These are phyloP conservation scores for Acronicta leporina DNA, from an alignment of 2,888 invertebrate genomes.

Conservation along the genomic window DNA sequence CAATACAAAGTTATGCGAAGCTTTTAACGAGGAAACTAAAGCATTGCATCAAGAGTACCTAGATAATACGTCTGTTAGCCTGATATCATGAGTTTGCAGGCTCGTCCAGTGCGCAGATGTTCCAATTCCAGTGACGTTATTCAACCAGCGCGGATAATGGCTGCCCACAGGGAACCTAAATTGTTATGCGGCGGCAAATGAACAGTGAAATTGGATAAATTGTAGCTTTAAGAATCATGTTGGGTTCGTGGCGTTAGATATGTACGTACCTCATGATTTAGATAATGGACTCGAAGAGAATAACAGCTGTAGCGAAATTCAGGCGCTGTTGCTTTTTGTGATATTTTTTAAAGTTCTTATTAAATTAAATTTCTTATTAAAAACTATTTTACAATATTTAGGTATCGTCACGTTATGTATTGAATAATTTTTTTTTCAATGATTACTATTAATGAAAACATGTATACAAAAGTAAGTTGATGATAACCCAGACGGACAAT, in stretches of 20 bases:
- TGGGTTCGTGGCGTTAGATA: constrained; percentile 4
- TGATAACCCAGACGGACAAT: too few relatives aligned
- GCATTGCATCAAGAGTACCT: constrained; percentile 48
- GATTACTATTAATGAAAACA: too few relatives aligned
- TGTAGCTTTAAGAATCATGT: constrained; percentile 9
- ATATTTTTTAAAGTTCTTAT: too few relatives aligned
- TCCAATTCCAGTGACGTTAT: constrained; percentile 64
- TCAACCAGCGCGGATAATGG: constrained; percentile 60
- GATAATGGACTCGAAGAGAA: too few relatives aligned
- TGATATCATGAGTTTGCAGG: constrained; percentile 71
- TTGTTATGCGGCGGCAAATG: constrained; percentile 46
- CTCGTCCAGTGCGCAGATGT: constrained; percentile 54
- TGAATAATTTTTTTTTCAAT: too few relatives aligned
- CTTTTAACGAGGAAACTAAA: constrained; percentile 43
- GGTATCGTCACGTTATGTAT: too few relatives aligned
- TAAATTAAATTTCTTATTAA: too few relatives aligned
- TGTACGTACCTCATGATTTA: too few relatives aligned
- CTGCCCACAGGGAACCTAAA: constrained; percentile 54
- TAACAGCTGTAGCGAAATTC: too few relatives aligned
- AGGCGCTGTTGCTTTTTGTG: too few relatives aligned
- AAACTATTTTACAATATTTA: too few relatives aligned
- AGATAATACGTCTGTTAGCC: constrained; percentile 61
- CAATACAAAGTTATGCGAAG: constrained; percentile 50
- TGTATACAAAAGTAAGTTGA: too few relatives aligned
- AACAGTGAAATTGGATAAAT: constrained; percentile 41